A percentile compares a stretch with the other conserved stretches of the same genome.
phyloP scores from a whole-genome alignment of 1,140 invertebrate species.

The Drosophila jambulina region DNA sequence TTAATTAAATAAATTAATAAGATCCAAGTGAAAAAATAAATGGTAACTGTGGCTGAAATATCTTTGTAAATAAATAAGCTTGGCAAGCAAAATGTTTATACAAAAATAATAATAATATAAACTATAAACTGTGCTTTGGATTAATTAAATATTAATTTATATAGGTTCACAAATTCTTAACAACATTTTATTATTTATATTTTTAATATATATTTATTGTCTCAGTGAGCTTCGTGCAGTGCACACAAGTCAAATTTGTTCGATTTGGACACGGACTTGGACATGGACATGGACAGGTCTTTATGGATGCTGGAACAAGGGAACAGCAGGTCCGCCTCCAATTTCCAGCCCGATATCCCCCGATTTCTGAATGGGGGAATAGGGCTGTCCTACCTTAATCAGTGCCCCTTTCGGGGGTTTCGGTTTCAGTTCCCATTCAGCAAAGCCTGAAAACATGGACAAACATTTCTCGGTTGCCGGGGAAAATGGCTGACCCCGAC shows the following conservation, averaged over 20 bases:
- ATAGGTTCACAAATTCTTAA: too few species aligned
- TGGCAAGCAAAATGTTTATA: neutral
- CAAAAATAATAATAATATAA: neutral
- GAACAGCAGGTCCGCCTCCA: slow-evolving; percentile 11
- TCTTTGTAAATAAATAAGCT: neutral
- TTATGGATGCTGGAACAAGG: slow-evolving; percentile 31
- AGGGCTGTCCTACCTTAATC: slow-evolving; percentile 26
- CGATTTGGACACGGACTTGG: slow-evolving; percentile 27
- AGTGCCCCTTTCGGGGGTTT: slow-evolving; percentile 32
- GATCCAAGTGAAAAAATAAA: too few species aligned
- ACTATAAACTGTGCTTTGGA: neutral
- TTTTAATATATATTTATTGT: neutral
- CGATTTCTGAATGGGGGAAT: neutral
- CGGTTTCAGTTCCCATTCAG: slow-evolving; percentile 8
- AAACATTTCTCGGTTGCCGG: slow-evolving; percentile 48
- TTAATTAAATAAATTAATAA: too few species aligned
- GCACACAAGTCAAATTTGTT: slow-evolving; percentile 39
- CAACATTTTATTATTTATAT: too few species aligned
- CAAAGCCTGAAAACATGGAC: slow-evolving; percentile 39
- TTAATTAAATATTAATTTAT: too few species aligned
- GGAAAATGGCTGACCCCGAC: slow-evolving; percentile 45
- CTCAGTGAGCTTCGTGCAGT: neutral
- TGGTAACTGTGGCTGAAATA: neutral
- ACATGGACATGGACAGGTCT: slow-evolving; percentile 29
- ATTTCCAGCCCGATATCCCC: neutral